Evolutionary conservation across 1,140 invertebrate species (phyloP).

Genomic region (Oncopodura yosiiana): DNA sequence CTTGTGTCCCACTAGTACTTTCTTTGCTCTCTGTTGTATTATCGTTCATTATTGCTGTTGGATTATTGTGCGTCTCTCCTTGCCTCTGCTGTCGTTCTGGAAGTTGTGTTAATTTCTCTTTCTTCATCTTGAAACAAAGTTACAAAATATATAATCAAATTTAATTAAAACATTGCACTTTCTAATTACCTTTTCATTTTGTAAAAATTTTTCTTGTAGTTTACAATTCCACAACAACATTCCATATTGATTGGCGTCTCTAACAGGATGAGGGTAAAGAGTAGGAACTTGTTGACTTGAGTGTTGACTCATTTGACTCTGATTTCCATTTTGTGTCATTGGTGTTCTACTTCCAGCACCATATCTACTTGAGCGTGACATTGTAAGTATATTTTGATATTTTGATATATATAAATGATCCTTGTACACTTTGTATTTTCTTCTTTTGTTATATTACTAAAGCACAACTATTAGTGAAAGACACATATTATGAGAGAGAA

Average conservation of each 20-base stretch:
- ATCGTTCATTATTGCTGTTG: neutral
- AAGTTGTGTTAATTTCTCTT: neutral
- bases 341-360: too few relatives aligned
- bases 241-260: conserved; percentile 8
- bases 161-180: neutral
- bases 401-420: too few relatives aligned
- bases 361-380: too few relatives aligned
- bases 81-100: neutral
- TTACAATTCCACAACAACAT: conserved; percentile 10
- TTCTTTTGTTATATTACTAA: too few relatives aligned
- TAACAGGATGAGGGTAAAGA: neutral
- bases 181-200: neutral
- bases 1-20: neutral
- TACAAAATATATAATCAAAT: neutral
- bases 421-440: too few relatives aligned
- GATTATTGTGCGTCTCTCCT: neutral
- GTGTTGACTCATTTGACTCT: too few relatives aligned
- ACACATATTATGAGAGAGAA: too few relatives aligned
- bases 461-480: too few relatives aligned
- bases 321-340: too few relatives aligned
- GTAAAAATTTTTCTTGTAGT: conserved; percentile 6
- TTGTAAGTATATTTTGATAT: too few relatives aligned
- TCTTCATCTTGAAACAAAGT: neutral
- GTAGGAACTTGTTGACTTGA: too few relatives aligned
- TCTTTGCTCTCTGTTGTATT: neutral